Base-by-base conservation (phyloP, 2,888 invertebrate genomes). In the Lymantria monacha region DNA sequence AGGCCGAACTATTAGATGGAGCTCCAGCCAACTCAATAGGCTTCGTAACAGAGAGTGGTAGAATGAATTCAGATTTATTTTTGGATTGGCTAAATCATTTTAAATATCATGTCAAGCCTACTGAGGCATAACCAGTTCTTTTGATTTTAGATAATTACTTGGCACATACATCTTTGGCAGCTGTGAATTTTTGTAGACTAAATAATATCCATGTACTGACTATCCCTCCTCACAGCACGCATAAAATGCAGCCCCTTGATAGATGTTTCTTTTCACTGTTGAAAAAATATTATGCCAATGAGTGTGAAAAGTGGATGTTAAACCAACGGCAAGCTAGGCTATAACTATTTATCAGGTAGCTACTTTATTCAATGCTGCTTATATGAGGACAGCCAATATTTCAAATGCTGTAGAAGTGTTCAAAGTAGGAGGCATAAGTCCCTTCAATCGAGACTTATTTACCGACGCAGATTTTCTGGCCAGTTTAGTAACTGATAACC, bases 31-130 rank as follows among this genome's bases (percentile, higher is more conserved):
- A 65, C 43, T 53, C 66, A 37, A 61, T 70, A 43, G 51, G 53
- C 37, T 59, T 69, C 58, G 59, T 59, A 41, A 66, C 64, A 44
- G 61, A 66, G 37, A 49, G 61, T n/a, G 69, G 71, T 14, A 73
- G 65, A 55, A 70, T 74, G 5, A 72, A 69, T 47, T 46, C 61
- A 38, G 55, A 65, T n/a, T 48, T 70, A 13, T 73, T 51, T 13
- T 66, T 69, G 15, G 48, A 66, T 33, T 72, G 63, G 64, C 50
- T 74, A 36, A 30, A 49, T 15, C 69, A 75, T 49, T 74, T 74
- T 48, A 55, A 69, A 48, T 43, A 59, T 30, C 42, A 55, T 48
- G 59, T 64, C n/a, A 57, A 63, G 12, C 60, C 70, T 30, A 55
- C 64, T 22, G 22, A 51, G 43, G 59, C 67, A 14, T 44, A 63